Evolutionary conservation across 2,797 vertebrate genomes (phyloP), one percentile per base, ranked within the genome.

Genomic region (Dicrostonyx torquatus): DNA sequence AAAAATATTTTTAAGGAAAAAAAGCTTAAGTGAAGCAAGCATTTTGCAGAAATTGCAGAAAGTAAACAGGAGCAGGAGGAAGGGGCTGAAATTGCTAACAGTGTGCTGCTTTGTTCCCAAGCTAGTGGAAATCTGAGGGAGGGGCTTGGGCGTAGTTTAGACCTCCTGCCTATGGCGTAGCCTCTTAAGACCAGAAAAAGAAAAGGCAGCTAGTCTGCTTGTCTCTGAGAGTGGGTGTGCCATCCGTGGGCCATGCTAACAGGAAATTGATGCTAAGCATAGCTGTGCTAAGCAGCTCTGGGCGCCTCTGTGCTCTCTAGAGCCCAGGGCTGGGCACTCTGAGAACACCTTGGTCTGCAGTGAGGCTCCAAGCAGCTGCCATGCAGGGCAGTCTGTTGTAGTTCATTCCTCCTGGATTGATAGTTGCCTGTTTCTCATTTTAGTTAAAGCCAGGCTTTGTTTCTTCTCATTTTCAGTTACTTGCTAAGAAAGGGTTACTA

Each of bases 41-140:
- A 77, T 45, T 87, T 79, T 73, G 50, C 53, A 90, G 48, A 64
- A 87, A 43, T 85, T 89, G 14, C 48, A 45, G 76, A 48, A 95
- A 91, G 88, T 48, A 73, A 87, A 31, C n/a, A 83, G 79, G 17
- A 20, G 37, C 29, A 22, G 50, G 87, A 2, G 20, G 31, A 62
- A 72, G 7, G 3, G n/a, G 40, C 73, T 92, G 68, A 83, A 92
- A 53, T 43, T n/a, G 66, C 79, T 43, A 8, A 31, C 60, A 66
- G 6, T 34, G 24, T 40, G 17, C 45, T 43, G 10, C 34, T 84
- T 43, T 18, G 50, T 48, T 76, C 43, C 79, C 62, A 0, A 26
- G 11, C 58, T 83, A 4, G 10, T 60, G 11, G 75, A 91, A 83
- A 17, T 50, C 0, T 66, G 73, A 55, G 22, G 34, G 55, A 3